These are phyloP conservation scores for Molossus alvarezi DNA, from an alignment of 2,797 vertebrate genomes.

Conservation along the genomic window DNA sequence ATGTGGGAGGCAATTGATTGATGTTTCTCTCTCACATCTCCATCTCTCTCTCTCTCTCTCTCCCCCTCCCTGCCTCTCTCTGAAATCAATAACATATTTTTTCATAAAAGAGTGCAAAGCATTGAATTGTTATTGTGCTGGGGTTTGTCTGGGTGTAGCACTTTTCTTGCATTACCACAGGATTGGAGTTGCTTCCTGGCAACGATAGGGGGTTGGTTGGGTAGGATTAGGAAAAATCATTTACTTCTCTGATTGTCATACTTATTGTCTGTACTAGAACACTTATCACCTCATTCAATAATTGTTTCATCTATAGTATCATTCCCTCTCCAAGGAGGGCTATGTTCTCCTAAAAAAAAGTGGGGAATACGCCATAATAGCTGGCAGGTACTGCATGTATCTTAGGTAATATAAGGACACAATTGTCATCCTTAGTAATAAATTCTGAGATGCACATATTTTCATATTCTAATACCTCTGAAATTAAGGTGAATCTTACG, in stretches of 20 bases:
- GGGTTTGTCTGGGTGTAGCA: background rate
- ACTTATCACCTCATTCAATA: background rate
- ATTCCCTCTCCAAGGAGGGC: background rate
- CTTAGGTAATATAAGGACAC: background rate
- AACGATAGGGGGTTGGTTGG: background rate
- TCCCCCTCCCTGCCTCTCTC: background rate
- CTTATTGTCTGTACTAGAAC: background rate
- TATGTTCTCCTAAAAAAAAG: background rate
- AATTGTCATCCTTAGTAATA: background rate
- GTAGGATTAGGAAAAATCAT: constrained; percentile 33
- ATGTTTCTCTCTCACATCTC: background rate
- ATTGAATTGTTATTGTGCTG: background rate
- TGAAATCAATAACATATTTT: background rate
- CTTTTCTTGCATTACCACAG: background rate
- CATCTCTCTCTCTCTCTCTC: background rate
- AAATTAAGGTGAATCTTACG: background rate
- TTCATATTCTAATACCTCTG: background rate
- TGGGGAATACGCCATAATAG: background rate
- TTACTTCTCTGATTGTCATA: background rate
- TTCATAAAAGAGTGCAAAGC: background rate
- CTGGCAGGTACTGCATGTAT: background rate
- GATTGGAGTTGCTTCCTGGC: background rate
- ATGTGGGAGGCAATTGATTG: background rate
- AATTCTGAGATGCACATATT: background rate
- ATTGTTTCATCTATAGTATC: background rate